Percentiles rank a stretch among this genome's conserved stretches.
phyloP scores from a whole-genome alignment of 2,797 vertebrate genomes.

The Sebastes jordani region DNA sequence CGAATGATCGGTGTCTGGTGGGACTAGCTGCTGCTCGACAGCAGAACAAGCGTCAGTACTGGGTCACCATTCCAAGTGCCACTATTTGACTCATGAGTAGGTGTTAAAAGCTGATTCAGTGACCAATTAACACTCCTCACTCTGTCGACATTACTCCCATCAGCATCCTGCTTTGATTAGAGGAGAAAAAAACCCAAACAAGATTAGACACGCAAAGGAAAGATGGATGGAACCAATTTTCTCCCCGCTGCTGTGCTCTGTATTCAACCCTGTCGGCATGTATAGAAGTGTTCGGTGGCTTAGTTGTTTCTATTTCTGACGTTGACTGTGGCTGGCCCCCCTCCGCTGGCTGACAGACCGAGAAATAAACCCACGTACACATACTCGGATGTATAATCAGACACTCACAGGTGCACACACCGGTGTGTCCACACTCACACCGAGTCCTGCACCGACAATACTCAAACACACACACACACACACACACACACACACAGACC shows the following conservation, averaged over 20 bases:
- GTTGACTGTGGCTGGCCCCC: slow-evolving; percentile 10
- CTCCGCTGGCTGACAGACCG: slow-evolving; percentile 35
- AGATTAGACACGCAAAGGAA: slow-evolving; percentile 19
- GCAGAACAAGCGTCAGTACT: slow-evolving; percentile 22
- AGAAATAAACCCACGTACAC: slow-evolving; percentile 47
- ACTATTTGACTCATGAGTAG: slow-evolving; percentile 42
- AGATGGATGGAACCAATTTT: slow-evolving; percentile 46
- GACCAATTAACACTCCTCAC: slow-evolving; percentile 50
- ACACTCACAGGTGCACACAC: neutral
- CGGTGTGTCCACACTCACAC: neutral
- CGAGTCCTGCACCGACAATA: slow-evolving; percentile 16
- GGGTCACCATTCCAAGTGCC: slow-evolving; percentile 19
- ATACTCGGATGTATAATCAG: slow-evolving; percentile 12
- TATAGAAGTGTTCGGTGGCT: slow-evolving; percentile 22
- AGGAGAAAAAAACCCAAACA: neutral
- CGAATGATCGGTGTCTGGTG: neutral
- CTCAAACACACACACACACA: neutral
- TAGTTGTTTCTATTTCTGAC: slow-evolving; percentile 58
- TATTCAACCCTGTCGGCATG: slow-evolving; percentile 20
- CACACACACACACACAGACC: neutral
- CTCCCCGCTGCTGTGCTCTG: neutral
- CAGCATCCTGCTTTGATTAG: slow-evolving; percentile 19
- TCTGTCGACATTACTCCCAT: slow-evolving; percentile 14
- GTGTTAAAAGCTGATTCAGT: slow-evolving; percentile 44
- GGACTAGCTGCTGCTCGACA: slow-evolving; percentile 21